These are phyloP conservation scores for Ecdyonurus torrentis DNA, from an alignment of 2,888 invertebrate species.

Conservation along the genomic window DNA sequence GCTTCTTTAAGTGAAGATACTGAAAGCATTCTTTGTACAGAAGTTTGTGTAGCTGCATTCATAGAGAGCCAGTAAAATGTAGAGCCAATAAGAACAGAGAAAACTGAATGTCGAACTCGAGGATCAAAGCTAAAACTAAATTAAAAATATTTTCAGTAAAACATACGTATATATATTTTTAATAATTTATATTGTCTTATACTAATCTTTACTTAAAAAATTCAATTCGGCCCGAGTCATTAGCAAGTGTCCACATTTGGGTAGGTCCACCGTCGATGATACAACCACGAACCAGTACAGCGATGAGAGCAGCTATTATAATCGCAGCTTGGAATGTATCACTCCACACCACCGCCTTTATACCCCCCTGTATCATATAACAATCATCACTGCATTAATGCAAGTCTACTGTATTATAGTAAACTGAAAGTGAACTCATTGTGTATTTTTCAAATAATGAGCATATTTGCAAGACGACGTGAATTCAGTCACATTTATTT, in stretches of 20 bases:
- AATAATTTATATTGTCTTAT: too few species aligned
- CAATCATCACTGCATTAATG: too few species aligned
- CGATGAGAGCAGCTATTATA: slow-evolving; percentile 41
- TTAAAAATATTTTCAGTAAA: slow-evolving; percentile 9
- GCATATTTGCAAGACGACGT: too few species aligned
- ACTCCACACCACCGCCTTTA: slow-evolving; percentile 89
- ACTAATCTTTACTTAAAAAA: slow-evolving; percentile 70
- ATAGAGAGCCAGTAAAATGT: slow-evolving; percentile 84
- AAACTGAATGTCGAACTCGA: slow-evolving; percentile 73
- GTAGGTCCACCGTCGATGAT: slow-evolving; percentile 36
- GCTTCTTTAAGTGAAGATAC: slow-evolving; percentile 65
- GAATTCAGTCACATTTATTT: too few species aligned
- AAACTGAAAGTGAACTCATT: too few species aligned
- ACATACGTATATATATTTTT: not conserved
- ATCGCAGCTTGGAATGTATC: slow-evolving; percentile 72
- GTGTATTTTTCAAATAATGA: too few species aligned
- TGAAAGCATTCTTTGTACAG: slow-evolving; percentile 82
- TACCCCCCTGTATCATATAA: slow-evolving; percentile 56
- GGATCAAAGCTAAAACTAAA: slow-evolving; percentile 62
- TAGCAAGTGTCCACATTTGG: slow-evolving; percentile 46
- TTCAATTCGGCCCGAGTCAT: slow-evolving; percentile 46
- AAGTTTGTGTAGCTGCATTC: slow-evolving; percentile 78
- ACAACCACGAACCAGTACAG: slow-evolving; percentile 32
- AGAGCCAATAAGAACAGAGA: slow-evolving; percentile 77
- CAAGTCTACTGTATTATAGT: too few species aligned